These are phyloP conservation scores for Bubalus kerabau DNA, from an alignment of 2,113 vertebrate species.

Conservation along the genomic window DNA sequence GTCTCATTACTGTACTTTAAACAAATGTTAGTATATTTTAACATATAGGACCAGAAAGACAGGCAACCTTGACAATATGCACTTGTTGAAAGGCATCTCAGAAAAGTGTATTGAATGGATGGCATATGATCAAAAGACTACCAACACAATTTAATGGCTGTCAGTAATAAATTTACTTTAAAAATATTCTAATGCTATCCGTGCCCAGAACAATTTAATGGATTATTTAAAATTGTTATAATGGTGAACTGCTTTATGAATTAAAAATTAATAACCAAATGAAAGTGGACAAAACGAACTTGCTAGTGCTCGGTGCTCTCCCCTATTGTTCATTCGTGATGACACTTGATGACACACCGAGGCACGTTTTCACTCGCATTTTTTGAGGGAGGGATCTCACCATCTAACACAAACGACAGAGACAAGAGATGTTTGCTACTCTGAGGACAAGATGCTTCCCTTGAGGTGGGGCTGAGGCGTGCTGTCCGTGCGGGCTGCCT, in stretches of 20 bases:
- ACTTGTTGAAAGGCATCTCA: background rate
- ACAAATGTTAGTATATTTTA: constrained; percentile 36
- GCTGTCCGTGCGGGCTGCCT: rapidly evolving
- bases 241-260: background rate
- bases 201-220: background rate
- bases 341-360: background rate
- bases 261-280: constrained; percentile 24
- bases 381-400: background rate
- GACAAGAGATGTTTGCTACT: background rate
- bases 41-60: constrained; percentile 24
- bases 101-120: background rate
- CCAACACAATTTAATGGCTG: background rate
- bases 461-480: rapidly evolving
- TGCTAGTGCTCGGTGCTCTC: background rate
- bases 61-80: background rate
- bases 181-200: background rate
- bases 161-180: background rate
- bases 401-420: background rate
- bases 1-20: constrained; percentile 29
- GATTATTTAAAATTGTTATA: constrained; percentile 8
- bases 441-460: background rate
- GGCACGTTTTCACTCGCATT: background rate
- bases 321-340: background rate
- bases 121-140: background rate
- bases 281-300: background rate